These are phyloP conservation scores for Uropsilus gracilis DNA, from an alignment of 2,113 vertebrate species.

Conservation along the genomic window DNA sequence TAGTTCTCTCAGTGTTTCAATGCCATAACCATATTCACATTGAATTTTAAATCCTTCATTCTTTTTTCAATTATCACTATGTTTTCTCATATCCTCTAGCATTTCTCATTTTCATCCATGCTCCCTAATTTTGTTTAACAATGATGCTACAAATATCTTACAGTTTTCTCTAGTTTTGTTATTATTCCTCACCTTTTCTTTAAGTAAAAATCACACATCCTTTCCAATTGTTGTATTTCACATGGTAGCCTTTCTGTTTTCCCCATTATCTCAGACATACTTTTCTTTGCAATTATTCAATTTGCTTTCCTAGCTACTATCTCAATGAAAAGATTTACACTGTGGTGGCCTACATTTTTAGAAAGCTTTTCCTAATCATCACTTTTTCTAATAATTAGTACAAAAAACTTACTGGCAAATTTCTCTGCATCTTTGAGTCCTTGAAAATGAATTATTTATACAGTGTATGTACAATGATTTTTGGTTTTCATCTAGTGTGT, in stretches of 20 bases:
- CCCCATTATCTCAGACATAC: not conserved
- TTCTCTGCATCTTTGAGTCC: not conserved
- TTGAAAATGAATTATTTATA: slow-evolving; percentile 41
- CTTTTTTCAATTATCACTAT: slow-evolving; percentile 10
- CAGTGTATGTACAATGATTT: not conserved
- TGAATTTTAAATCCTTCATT: slow-evolving; percentile 43
- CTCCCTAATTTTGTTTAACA: slow-evolving; percentile 61
- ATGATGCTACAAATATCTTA: not conserved
- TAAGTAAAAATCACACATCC: slow-evolving; percentile 43
- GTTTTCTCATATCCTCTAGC: not conserved
- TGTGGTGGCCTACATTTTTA: slow-evolving; percentile 64
- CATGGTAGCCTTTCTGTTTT: not conserved
- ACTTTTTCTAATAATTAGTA: slow-evolving; percentile 78
- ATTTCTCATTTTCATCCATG: slow-evolving; percentile 46
- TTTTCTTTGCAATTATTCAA: slow-evolving; percentile 54
- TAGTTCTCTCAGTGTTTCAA: not conserved
- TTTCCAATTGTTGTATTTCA: slow-evolving; percentile 37
- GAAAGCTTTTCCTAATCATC: slow-evolving; percentile 45
- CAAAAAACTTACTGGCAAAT: slow-evolving; percentile 61
- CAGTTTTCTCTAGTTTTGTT: not conserved
- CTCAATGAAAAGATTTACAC: slow-evolving; percentile 55
- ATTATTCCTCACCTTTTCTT: slow-evolving; percentile 32
- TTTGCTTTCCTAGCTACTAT: slow-evolving; percentile 43
- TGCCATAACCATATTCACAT: not conserved
- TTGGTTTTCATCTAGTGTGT: not conserved